Evolutionary conservation across 2,888 invertebrate genomes (phyloP), one percentile per base, ranked within the genome.

Genomic region (Cosmopolites sordidus): DNA sequence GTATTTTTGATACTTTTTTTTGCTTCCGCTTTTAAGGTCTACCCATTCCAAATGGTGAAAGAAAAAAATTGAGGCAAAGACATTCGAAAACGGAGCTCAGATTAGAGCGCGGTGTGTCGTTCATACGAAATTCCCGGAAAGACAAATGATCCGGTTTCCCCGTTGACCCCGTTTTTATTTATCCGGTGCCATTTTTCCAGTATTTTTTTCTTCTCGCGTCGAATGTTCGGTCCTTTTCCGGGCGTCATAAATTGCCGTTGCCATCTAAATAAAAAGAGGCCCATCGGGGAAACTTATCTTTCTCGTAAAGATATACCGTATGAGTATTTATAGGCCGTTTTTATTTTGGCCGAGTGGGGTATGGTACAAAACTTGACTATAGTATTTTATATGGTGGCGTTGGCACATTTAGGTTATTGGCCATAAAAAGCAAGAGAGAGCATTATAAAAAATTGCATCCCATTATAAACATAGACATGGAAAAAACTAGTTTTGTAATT

Each of bases 191-290:
- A 47, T 47, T 47, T 47, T 45, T 33, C 29, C 40, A 39, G 40
- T 27, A 22, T 22, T 33, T 33, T 33, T 33, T 33, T 33, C 33
- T 11, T 27, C 8, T 33, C n/a, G 33, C 33, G 33, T 12, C 33
- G 15, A 15, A 38, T n/a, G 39, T 27, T 33, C 47, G 39, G 47
- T 16, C 29, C 42, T 30, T 41, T 41, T 42, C 15, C 42, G 43
- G 29, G 38, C 27, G 38, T 43, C 49, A 50, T 50, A 50, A 50
- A 50, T 50, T 43, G 17, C 29, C 16, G 14, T 4, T 38, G 43
- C 27, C 27, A 50, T 50, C 49, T 37, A 43, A 50, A 50, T 50
- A 50, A 50, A 50, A 50, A 50, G 49, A 38, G 43, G 49, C n/a
- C 49, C 43, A 15, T 2, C n/a, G 49, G 49, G 49, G 42, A 38